A percentile compares a stretch with the other conserved stretches of the same genome.
Evolutionary conservation across 2,888 invertebrate genomes (phyloP).

Genomic region (Pristionchus exspectatus): DNA sequence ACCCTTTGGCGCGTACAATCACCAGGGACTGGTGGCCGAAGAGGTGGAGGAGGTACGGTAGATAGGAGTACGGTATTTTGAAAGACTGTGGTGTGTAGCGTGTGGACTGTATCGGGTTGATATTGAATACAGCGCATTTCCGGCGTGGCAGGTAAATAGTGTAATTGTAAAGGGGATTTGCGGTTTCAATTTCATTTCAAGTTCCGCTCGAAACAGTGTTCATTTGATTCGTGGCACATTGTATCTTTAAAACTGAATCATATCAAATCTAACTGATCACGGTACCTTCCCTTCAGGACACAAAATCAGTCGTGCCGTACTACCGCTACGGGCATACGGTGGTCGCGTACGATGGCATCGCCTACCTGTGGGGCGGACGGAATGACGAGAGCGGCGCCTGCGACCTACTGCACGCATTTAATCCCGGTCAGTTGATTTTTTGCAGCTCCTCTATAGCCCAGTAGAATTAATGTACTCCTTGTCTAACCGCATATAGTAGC

Average conservation of each 20-base stretch:
- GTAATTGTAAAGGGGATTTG: background rate
- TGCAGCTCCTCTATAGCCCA: no score
- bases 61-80: background rate
- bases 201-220: no score
- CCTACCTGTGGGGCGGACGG: slow-evolving; percentile 93
- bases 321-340: slow-evolving; percentile 95
- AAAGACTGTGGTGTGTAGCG: background rate
- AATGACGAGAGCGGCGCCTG: slow-evolving; percentile 89
- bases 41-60: background rate
- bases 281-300: background rate
- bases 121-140: no score
- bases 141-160: no score
- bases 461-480: no score
- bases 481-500: no score
- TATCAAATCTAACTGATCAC: background rate
- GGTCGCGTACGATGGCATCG: slow-evolving; percentile 86
- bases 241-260: no score
- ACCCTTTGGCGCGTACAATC: background rate
- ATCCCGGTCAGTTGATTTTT: slow-evolving; percentile 86
- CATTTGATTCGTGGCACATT: no score
- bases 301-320: slow-evolving; percentile 80
- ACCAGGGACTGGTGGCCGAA: background rate
- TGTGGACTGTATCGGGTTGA: background rate
- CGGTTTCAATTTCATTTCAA: background rate
- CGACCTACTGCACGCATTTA: slow-evolving; percentile 88